phyloP scores from a whole-genome alignment of 37 sponge, comb jelly and placozoan genomes.

The Geodia barretti region DNA sequence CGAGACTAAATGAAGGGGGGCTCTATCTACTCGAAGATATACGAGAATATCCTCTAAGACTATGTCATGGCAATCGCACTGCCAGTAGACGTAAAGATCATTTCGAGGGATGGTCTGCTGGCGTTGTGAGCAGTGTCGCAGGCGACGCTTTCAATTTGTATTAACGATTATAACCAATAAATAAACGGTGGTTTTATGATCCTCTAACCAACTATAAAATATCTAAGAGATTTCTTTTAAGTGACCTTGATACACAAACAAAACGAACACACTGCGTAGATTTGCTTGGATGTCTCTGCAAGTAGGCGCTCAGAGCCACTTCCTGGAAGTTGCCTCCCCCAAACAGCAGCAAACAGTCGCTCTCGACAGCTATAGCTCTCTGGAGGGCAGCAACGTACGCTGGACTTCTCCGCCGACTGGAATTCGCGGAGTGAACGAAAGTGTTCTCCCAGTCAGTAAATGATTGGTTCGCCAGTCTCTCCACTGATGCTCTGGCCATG shows the following conservation, averaged over 20 bases:
- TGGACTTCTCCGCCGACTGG: not conserved
- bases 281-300: not conserved
- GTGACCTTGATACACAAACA: constrained; percentile 5
- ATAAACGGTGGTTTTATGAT: too few relatives aligned
- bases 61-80: too few relatives aligned
- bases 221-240: not conserved
- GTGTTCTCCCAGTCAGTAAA: not conserved
- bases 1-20: too few relatives aligned
- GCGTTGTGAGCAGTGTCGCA: too few relatives aligned
- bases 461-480: not conserved
- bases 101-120: too few relatives aligned
- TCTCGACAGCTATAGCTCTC: constrained; percentile 19
- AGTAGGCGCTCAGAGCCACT: constrained; percentile 8
- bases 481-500: not conserved
- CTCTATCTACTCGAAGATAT: too few relatives aligned
- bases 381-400: not conserved
- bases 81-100: too few relatives aligned
- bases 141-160: too few relatives aligned
- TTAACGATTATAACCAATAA: too few relatives aligned
- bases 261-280: constrained; percentile 15
- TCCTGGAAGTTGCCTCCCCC: constrained; percentile 39
- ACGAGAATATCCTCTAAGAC: too few relatives aligned
- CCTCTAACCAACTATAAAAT: too few relatives aligned
- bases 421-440: not conserved
- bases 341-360: constrained; percentile 28